Evolutionary conservation across 2,113 vertebrate species (phyloP), one percentile per base, ranked within the genome.

Genomic region (Lota lota): DNA sequence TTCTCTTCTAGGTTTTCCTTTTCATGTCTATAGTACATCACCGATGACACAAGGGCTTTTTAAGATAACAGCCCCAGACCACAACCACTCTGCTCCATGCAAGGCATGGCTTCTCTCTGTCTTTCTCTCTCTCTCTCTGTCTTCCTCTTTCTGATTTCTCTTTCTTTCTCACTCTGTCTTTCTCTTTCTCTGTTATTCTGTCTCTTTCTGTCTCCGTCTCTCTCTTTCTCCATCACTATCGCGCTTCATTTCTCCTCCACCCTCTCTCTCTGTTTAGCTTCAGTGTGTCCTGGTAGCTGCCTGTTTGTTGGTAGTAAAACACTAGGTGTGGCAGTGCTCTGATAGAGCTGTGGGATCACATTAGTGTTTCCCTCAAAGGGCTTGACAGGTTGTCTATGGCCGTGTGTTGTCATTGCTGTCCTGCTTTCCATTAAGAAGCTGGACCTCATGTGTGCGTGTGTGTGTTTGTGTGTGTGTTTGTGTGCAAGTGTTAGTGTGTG

Each of bases 291-390:
- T 33, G 28, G 28, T 33, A n/a, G n/a, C n/a, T n/a, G n/a, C n/a
- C n/a, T n/a, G 28, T 33, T 4, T 33, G 2, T 33, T 10, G 74
- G 79, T 83, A 86, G 86, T 88, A 86, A 85, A 88, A 82, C 81
- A 85, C 79, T 64, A 36, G 76, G 76, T 74, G 70, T 70, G 63
- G 78, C 67, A 61, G 82, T 78, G 80, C 85, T 85, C 80, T 86
- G 87, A 87, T 87, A 82, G 85, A 87, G 85, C 82, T 83, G 87
- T 84, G 84, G 83, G 81, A 86, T 86, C 81, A 73, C 81, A 84
- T 89, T 86, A 86, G 85, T 61, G 75, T 73, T 84, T 81, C 84
- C 82, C 85, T 87, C 75, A 1, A 79, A 83, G 77, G 82, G 82
- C 85, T 77, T 86, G 85, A 89, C 85, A 85, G 84, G 85, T 86